Evolutionary conservation across 2,888 invertebrate genomes (phyloP).

Genomic region (Andrena marginata): DNA sequence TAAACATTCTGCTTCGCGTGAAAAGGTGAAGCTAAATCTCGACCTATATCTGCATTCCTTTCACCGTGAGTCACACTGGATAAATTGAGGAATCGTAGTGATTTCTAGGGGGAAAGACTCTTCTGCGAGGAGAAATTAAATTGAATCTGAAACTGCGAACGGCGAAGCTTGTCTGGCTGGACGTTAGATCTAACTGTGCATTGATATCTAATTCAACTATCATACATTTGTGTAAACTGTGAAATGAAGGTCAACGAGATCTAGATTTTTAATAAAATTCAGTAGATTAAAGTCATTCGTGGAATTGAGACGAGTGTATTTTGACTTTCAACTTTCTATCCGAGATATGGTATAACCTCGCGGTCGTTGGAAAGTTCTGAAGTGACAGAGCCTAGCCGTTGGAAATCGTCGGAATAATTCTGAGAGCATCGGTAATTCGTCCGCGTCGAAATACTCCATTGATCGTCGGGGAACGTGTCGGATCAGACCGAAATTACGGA

Average conservation of each 20-base stretch:
- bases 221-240: too few species aligned
- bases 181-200: too few species aligned
- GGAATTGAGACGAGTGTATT: background rate
- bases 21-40: conserved; percentile 20
- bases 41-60: background rate
- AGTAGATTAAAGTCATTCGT: background rate
- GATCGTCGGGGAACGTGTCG: conserved; percentile 16
- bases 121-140: too few species aligned
- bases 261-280: background rate
- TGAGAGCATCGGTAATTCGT: conserved; percentile 13
- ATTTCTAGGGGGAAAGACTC: too few species aligned
- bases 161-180: too few species aligned
- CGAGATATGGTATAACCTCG: background rate
- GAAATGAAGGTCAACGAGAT: too few species aligned
- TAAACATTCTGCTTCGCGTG: conserved; percentile 15
- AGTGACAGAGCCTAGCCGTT: background rate
- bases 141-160: too few species aligned
- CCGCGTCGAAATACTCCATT: conserved; percentile 35
- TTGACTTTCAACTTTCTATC: background rate
- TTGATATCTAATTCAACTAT: too few species aligned
- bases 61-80: too few species aligned
- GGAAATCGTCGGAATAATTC: conserved; percentile 45
- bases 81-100: too few species aligned
- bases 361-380: conserved; percentile 16
- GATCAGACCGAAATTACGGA: conserved; percentile 38